Percentiles rank a stretch among this genome's conserved stretches.
Evolutionary conservation across 30 jellyfish, hydroid and myxozoan species (phyloP).

Genomic region (Sanderia malayensis): DNA sequence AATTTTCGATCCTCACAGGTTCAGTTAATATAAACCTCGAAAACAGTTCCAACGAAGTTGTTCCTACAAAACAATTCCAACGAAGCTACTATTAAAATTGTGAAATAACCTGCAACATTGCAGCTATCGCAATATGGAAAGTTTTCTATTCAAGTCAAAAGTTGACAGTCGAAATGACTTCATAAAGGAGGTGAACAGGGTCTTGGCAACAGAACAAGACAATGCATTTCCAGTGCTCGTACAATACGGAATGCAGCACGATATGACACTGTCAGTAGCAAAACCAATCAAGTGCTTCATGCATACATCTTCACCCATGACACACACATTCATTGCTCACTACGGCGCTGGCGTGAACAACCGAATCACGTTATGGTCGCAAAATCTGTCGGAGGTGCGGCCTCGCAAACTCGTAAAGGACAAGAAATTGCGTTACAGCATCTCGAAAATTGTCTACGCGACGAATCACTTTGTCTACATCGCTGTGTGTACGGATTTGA

Average conservation of each 20-base stretch:
- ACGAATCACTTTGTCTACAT: slow-evolving; percentile 44
- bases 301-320: slow-evolving; percentile 27
- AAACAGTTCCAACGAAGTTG: too few species aligned
- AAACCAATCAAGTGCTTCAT: slow-evolving; percentile 66
- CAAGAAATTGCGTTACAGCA: slow-evolving; percentile 22
- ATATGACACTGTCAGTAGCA: slow-evolving; percentile 42
- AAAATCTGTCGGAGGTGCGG: slow-evolving; percentile 15
- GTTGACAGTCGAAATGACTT: slow-evolving; percentile 19
- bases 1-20: too few species aligned
- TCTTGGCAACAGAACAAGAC: slow-evolving; percentile 28
- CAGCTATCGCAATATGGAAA: too few species aligned
- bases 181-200: neutral
- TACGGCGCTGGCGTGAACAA: slow-evolving; percentile 81
- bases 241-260: slow-evolving; percentile 66
- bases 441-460: slow-evolving; percentile 40
- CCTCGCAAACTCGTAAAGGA: slow-evolving; percentile 42
- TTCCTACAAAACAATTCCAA: too few species aligned
- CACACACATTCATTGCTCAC: slow-evolving; percentile 60
- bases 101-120: too few species aligned
- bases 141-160: slow-evolving; percentile 27
- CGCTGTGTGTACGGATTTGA: slow-evolving; percentile 80
- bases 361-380: slow-evolving; percentile 61
- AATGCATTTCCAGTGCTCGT: slow-evolving; percentile 17
- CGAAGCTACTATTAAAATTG: too few species aligned
- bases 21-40: too few species aligned